Conservation (phyloP, 2,797 vertebrate species). For the Pantherophis alleghaniensis region DNA sequence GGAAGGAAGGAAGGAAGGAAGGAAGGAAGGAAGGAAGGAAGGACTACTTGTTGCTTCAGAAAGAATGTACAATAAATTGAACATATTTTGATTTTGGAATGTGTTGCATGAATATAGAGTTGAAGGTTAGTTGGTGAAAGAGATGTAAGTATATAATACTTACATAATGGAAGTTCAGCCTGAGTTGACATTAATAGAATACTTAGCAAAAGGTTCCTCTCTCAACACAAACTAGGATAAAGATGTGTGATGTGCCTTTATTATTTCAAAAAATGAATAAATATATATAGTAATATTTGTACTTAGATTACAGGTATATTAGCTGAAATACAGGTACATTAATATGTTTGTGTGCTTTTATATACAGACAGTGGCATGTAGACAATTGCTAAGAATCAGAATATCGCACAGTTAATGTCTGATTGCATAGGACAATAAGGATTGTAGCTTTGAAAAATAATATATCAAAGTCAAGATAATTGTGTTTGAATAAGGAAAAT, state of each 20-base stretch:
- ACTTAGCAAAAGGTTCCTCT: not conserved
- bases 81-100: not conserved
- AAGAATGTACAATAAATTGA: not conserved
- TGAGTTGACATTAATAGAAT: not conserved
- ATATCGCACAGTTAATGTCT: not conserved
- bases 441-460: not conserved
- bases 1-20: not conserved
- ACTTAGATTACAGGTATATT: not conserved
- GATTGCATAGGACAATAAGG: not conserved
- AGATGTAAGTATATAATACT: not conserved
- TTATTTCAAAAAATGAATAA: not conserved
- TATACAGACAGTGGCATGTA: not conserved
- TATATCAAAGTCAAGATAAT: not conserved
- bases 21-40: not conserved
- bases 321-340: not conserved
- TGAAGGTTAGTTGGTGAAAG: not conserved
- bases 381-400: not conserved
- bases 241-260: not conserved
- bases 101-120: not conserved
- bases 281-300: not conserved
- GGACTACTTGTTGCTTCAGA: not conserved
- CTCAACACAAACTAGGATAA: not conserved
- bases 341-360: not conserved
- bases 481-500: not conserved
- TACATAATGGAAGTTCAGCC: not conserved